Evolutionary conservation across 2,888 invertebrate species (phyloP), one percentile per base, ranked within the genome.

Genomic region (Temnothorax unifasciatus): DNA sequence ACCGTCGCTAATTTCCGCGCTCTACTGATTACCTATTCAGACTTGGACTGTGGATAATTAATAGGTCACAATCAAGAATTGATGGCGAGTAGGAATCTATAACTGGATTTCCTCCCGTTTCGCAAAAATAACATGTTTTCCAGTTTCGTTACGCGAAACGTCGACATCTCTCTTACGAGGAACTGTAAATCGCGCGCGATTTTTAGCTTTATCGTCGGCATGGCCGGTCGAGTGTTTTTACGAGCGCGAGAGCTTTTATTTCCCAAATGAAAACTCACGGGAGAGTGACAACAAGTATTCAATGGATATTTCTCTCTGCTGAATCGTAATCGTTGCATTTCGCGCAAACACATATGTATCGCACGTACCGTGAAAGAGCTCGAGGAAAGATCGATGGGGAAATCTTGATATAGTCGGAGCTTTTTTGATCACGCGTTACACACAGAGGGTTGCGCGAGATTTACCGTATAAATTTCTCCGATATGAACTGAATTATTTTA

Each of bases 401-500:
- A 54, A 66, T 54, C 66, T 54, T 54, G 54, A 41, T 54, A 25
- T 54, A 25, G 76, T 66, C 66, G 3, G 25, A n/a, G 41, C 54
- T 77, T 44, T 64, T 77, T 77, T 50, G 54, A 44, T 61, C 47
- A n/a, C 15, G 13, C 54, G 54, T 66, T 52, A 47, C 41, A 47
- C 41, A 54, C 9, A 3, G 15, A 18, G 64, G 21, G 13, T 29
- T 3, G 52, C 25, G 25, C 61, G 50, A 44, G 59, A 50, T 38
- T 64, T 15, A 25, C 18, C 15, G 41, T 74, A 77, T 66, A 54
- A 41, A 34, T 50, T 18, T 68, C 50, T 52, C n/a, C 18, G 41
- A 64, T 75, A 34, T 52, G 34, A n/a, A 63, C 25, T 29, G 25
- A 77, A 54, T 54, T 66, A 66, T 77, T 66, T 77, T 66, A 66